Percentiles rank a stretch among this genome's conserved stretches.
Evolutionary conservation across 2,113 vertebrate genomes (phyloP).

Genomic region (Nothocercus nigrocapillus): DNA sequence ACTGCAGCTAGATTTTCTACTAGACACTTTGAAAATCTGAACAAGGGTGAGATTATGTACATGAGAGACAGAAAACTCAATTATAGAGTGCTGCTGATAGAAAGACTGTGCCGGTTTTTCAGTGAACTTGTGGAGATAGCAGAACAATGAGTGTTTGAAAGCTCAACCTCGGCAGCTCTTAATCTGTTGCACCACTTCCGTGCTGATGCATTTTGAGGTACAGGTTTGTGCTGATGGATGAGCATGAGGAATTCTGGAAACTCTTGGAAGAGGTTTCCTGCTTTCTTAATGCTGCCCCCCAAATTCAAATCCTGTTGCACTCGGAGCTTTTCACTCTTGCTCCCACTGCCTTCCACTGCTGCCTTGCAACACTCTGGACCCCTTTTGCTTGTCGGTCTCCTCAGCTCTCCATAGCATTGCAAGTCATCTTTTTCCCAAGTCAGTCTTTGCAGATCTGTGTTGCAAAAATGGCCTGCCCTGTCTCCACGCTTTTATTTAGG

Average conservation of each 20-base stretch:
- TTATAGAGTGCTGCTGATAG: neutral
- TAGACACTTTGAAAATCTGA: neutral
- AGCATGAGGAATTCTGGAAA: neutral
- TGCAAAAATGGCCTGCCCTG: neutral
- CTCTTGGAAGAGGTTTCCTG: neutral
- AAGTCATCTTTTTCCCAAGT: neutral
- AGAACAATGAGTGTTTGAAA: neutral
- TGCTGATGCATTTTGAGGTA: neutral
- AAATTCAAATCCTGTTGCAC: neutral
- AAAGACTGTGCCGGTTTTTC: neutral
- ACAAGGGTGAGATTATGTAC: neutral
- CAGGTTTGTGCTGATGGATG: neutral
- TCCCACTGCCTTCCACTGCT: accelerated
- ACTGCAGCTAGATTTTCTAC: slow-evolving; percentile 14
- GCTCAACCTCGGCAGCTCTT: neutral
- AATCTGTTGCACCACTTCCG: neutral
- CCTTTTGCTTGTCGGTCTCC: neutral
- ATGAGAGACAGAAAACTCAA: neutral
- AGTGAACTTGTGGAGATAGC: neutral
- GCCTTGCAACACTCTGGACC: neutral
- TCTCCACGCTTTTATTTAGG: neutral
- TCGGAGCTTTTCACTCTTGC: neutral
- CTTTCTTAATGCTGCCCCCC: neutral
- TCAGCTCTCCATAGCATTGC: neutral
- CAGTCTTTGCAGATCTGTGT: neutral